Evolutionary conservation across 2,113 vertebrate genomes (phyloP), one percentile per base, ranked within the genome.

Genomic region (Psittacus erithacus): DNA sequence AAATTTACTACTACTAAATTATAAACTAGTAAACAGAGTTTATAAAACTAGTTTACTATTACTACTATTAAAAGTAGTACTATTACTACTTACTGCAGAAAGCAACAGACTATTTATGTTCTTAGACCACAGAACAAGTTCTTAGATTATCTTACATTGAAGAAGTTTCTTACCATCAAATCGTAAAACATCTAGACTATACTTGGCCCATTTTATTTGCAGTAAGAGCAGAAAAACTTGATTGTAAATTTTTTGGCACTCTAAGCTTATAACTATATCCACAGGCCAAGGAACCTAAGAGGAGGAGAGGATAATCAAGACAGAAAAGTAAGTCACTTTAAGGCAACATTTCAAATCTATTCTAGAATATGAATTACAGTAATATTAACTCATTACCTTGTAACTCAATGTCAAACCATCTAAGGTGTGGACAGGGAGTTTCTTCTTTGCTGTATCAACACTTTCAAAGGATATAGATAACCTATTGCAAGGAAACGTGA

Each of bases 171-270:
- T 98, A 99, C 99, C 99, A 90, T 98, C 98, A 98, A 99, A 99
- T 31, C 99, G 97, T 77, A 99, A 97, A 27, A 99, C 99, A 97
- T 99, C 99, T 86, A 99, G 97, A 94, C 99, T 99, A 80, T 99
- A 99, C 85, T 99, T 99, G 79, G 99, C 99, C 99, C 99, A 99
- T 92, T 99, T 99, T 93, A 99, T 99, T 98, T 99, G 99, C 83
- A 99, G 92, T 83, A 99, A 97, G 27, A 99, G 99, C 43, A 99
- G 98, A 92, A 99, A 99, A 64, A 99, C 99, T 92, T 99, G 99
- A 95, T 99, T 99, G 98, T 99, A 99, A 96, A 99, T 99, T 98
- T 99, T 99, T 97, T 99, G 99, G 95, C 99, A 99, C 96, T 99
- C 99, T 15, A 98, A 98, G 97, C 99, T 99, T 98, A 99, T 99